phyloP scores from a whole-genome alignment of 2,797 vertebrate species.

The Macrochelys suwanniensis region DNA sequence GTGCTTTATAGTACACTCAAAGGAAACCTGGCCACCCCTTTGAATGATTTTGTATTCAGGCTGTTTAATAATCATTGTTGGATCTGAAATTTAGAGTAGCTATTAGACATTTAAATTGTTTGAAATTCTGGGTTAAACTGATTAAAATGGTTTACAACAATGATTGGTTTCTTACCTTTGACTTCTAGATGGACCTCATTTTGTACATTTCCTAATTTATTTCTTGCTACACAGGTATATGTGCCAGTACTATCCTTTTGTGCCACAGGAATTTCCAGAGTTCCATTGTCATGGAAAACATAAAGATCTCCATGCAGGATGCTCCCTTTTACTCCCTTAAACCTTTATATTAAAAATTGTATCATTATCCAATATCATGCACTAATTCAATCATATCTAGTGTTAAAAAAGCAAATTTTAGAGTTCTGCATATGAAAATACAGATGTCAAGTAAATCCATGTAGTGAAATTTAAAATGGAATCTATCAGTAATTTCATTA shows the following conservation, averaged over 20 bases:
- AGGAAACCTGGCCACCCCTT: conserved; percentile 87
- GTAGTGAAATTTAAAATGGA: background rate
- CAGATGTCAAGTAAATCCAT: background rate
- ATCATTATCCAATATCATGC: conserved; percentile 7
- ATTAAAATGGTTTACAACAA: background rate
- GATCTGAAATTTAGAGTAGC: conserved; percentile 86
- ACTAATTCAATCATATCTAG: background rate
- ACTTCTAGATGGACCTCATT: conserved; percentile 93
- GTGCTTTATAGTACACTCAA: conserved; percentile 95
- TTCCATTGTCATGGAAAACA: conserved; percentile 90
- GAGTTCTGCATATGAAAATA: background rate
- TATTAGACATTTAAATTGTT: conserved; percentile 58
- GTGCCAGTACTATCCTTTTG: conserved; percentile 88
- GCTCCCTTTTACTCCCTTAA: conserved; percentile 90
- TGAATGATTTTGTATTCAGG: conserved; percentile 91
- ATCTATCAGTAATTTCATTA: background rate
- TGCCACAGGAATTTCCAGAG: conserved; percentile 90
- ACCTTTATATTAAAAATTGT: conserved; percentile 83
- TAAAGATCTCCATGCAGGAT: conserved; percentile 89
- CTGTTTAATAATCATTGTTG: conserved; percentile 93
- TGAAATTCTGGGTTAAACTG: conserved; percentile 27
- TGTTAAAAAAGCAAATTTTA: background rate
- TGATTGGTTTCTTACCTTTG: conserved; percentile 88
- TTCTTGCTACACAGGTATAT: conserved; percentile 93
- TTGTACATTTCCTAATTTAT: conserved; percentile 89